These are phyloP conservation scores for Serinus canaria DNA, from an alignment of 2,113 vertebrate species.

Conservation along the genomic window DNA sequence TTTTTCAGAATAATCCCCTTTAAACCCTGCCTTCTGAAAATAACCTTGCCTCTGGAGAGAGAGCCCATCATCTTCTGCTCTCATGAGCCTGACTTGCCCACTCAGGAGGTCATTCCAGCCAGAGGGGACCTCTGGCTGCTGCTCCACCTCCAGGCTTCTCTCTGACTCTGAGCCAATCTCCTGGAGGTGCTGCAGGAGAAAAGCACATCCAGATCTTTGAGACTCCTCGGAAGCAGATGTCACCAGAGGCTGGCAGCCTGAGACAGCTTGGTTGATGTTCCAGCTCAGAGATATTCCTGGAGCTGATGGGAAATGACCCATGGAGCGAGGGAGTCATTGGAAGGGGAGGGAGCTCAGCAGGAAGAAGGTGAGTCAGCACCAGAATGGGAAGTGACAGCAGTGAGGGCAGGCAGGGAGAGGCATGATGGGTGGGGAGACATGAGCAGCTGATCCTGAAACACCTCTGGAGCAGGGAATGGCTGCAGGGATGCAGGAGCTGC, in stretches of 20 bases:
- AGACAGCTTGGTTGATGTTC: background rate
- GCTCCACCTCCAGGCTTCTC: background rate
- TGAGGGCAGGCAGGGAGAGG: background rate
- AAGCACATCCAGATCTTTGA: background rate
- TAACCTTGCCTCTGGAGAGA: background rate
- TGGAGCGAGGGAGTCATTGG: accelerated
- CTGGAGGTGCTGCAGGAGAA: background rate
- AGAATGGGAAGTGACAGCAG: accelerated
- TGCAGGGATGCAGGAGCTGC: too few species aligned
- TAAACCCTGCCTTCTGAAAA: background rate
- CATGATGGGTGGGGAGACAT: background rate
- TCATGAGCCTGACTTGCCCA: background rate
- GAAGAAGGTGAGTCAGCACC: background rate
- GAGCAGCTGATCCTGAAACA: background rate
- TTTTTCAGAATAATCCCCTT: background rate
- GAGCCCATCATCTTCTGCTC: background rate
- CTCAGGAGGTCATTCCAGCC: background rate
- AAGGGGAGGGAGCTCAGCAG: background rate
- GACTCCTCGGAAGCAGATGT: background rate
- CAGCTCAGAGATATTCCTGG: background rate
- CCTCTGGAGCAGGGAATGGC: too few species aligned
- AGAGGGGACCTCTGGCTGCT: background rate
- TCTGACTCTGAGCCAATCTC: background rate
- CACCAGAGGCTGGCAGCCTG: background rate
- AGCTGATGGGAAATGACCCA: background rate